Evolutionary conservation across 2,888 invertebrate genomes (phyloP), one percentile per base, ranked within the genome.

Genomic region (Philhelius pedissequus): DNA sequence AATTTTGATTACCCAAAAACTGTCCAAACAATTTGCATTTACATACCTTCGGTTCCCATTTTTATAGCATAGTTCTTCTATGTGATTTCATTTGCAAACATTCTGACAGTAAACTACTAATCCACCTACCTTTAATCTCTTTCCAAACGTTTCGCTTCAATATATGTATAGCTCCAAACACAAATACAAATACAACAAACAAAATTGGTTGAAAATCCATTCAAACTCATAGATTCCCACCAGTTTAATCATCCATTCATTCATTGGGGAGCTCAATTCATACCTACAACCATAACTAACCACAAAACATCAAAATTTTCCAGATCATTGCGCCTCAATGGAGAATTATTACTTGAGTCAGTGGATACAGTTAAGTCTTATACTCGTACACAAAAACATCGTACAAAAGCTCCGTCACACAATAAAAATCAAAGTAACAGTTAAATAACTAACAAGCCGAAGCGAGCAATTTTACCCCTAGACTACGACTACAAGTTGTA

Each of bases 301-400:
- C 60, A 76, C 38, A 69, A 73, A 84, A 75, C 84, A 84, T 69
- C 50, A 73, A 64, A 73, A 86, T 86, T 76, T 86, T 81, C 77
- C 81, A 56, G 73, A 76, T 81, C 86, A 81, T 86, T 81, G 77
- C 86, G 64, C 76, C 69, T 54, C 71, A 86, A 86, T 86, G 81
- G 77, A 81, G 81, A 86, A 86, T 81, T 77, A 77, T 86, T 81
- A 81, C 69, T 81, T 76, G 77, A 81, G 69, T 81, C 81, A 81
- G 62, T 86, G 75, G 64, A 69, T 69, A 69, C 70, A 62, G 66
- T 18, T 56, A 71, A 25, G 38, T 25, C 56, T 30, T 35, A 64
- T 38, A 73, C 18, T 48, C 54, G 7, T 22, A 52, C 43, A 60
- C 32, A 71, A 27, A 50, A 30, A 62, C 62, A 56, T 69, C 32